These are phyloP conservation scores for Grammomys surdaster DNA, from an alignment of 2,113 vertebrate species.

Conservation along the genomic window DNA sequence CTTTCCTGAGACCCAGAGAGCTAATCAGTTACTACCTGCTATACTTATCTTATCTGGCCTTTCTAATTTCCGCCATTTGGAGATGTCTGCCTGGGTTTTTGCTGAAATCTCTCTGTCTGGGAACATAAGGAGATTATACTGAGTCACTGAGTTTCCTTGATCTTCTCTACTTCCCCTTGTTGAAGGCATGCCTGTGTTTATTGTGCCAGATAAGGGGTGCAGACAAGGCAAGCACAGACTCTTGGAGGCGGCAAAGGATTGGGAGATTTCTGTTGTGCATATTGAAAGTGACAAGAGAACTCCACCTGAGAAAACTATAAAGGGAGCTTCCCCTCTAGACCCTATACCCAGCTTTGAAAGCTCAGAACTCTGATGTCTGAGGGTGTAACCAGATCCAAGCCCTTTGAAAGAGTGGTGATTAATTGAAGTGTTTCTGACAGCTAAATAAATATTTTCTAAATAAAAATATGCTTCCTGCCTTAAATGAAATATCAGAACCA, in stretches of 20 bases:
- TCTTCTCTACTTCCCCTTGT: conserved; percentile 71
- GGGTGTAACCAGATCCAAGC: conserved; percentile 59
- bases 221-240: conserved; percentile 4
- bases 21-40: conserved; percentile 75
- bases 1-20: conserved; percentile 19
- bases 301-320: background rate
- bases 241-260: conserved; percentile 32
- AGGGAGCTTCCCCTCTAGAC: conserved; percentile 8
- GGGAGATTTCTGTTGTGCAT: conserved; percentile 1
- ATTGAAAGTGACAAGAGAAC: conserved; percentile 67
- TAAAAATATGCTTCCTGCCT: conserved; percentile 75
- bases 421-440: conserved; percentile 78
- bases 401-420: conserved; percentile 71
- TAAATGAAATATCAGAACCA: conserved; percentile 74
- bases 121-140: conserved; percentile 82
- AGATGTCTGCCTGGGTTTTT: conserved; percentile 86
- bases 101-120: conserved; percentile 81
- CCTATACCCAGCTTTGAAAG: conserved; percentile 31
- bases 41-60: conserved; percentile 85
- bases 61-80: conserved; percentile 87
- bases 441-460: conserved; percentile 84
- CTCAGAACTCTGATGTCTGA: conserved; percentile 20
- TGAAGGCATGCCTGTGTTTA: conserved; percentile 68
- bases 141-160: conserved; percentile 65
- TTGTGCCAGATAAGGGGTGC: conserved; percentile 44